phyloP scores from a whole-genome alignment of 2,888 invertebrate genomes.

The Anaspis maculata region DNA sequence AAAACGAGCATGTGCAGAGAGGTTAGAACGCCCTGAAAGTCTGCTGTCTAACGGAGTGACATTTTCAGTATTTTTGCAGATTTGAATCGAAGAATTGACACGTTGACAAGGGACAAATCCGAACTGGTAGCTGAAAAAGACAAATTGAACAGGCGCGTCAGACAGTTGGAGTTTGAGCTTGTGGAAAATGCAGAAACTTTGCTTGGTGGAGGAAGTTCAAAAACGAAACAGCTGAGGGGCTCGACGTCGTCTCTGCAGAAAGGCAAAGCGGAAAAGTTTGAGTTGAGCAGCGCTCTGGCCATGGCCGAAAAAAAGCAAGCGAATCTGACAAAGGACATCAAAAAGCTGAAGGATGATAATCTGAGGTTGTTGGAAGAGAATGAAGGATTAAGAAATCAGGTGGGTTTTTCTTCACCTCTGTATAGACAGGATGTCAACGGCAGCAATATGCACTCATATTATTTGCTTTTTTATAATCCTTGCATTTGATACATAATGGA shows the following conservation, averaged over 20 bases:
- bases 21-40: slow-evolving; percentile 34
- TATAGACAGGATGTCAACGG: too few species aligned
- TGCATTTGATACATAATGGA: too few species aligned
- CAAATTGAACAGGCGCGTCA: slow-evolving; percentile 53
- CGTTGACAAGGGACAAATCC: slow-evolving; percentile 49
- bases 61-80: slow-evolving; percentile 32
- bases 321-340: slow-evolving; percentile 39
- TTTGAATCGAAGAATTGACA: slow-evolving; percentile 43
- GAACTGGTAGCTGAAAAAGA: slow-evolving; percentile 45
- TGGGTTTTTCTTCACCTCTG: too few species aligned
- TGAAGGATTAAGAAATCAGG: slow-evolving; percentile 41
- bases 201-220: too few species aligned
- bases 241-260: slow-evolving; percentile 24
- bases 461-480: too few species aligned
- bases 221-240: too few species aligned
- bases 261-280: slow-evolving; percentile 31
- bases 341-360: slow-evolving; percentile 39
- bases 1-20: slow-evolving; percentile 50
- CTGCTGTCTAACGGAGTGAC: slow-evolving; percentile 18
- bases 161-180: slow-evolving; percentile 44
- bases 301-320: slow-evolving; percentile 37
- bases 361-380: slow-evolving; percentile 33
- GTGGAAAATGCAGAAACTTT: slow-evolving; percentile 39
- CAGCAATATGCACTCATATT: too few species aligned
- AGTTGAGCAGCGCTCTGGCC: slow-evolving; percentile 42